phyloP scores from a whole-genome alignment of 2,888 invertebrate genomes.

The Himalopsyche tibetana region DNA sequence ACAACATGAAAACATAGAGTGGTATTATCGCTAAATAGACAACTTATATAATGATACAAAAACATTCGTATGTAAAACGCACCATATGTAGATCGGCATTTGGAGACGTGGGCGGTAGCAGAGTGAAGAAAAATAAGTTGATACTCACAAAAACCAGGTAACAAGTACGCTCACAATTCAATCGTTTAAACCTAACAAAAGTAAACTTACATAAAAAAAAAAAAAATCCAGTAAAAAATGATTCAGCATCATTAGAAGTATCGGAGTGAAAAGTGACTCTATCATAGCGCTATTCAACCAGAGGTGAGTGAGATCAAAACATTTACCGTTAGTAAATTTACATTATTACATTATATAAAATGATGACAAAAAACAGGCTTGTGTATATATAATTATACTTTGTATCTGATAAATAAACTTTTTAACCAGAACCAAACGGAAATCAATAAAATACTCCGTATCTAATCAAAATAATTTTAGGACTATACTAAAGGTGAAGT shows the following conservation, averaged over 20 bases:
- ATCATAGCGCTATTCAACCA: too few species aligned
- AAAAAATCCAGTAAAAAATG: conserved; percentile 46
- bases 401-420: too few species aligned
- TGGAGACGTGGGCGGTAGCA: background rate
- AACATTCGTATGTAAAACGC: conserved; percentile 51
- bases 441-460: too few species aligned
- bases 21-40: conserved; percentile 19
- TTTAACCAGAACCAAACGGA: too few species aligned
- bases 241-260: background rate
- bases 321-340: too few species aligned
- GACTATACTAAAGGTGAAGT: too few species aligned
- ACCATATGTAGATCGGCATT: conserved; percentile 53
- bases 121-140: conserved; percentile 40
- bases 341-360: too few species aligned
- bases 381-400: too few species aligned
- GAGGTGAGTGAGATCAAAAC: too few species aligned
- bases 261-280: too few species aligned
- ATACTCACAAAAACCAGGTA: conserved; percentile 66
- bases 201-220: background rate
- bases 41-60: conserved; percentile 26
- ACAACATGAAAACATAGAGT: conserved; percentile 14
- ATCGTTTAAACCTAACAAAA: conserved; percentile 47
- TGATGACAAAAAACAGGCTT: too few species aligned
- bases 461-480: too few species aligned
- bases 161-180: conserved; percentile 56